Base-by-base conservation (phyloP, 2,797 vertebrate species). In the Dendrocincla fuliginosa region DNA sequence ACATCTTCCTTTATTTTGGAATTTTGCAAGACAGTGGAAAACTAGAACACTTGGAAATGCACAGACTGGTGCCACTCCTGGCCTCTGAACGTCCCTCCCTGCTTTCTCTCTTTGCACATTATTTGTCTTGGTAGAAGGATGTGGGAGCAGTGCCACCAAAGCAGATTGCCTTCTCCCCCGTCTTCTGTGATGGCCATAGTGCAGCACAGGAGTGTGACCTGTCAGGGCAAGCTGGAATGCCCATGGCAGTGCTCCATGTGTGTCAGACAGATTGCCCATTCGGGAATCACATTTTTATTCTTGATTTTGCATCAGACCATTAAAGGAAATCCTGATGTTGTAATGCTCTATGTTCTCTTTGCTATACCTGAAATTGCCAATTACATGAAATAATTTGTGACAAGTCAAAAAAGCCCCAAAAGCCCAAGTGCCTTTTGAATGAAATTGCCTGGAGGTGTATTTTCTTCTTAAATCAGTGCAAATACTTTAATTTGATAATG, bases 391-490 rank as follows among this genome's bases (percentile, higher is more conserved):
- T 75, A 73, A 65, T 68, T 61, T 73, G 71, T 87, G 63, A 47
- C 2, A 7, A 46, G 33, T 27, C 17, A 35, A 49, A 61, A 70
- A 78, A 4, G 3, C 2, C 16, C 39, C 52, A 9, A 32, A 87
- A 52, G 19, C 19, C 49, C 68, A 65, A 89, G 25, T 0, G 0
- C 32, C 63, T 52, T 90, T 70, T 61, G 63, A 90, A 56, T 88
- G 3, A 77, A 80, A 61, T 94, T 86, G 85, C 33, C 50, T 30
- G 10, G 80, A 78, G 69, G 37, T 67, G 81, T 67, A 0, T 65
- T 83, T 87, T 90, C 56, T 63, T 87, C 93, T 95, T 92, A 47
- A 79, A 42, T 90, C 65, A 46, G 30, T 87, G 56, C 71, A 78
- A 84, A 41, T 24, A 50, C 57, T 91, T 85, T 68, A 70, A 80